Base-by-base conservation (phyloP, 2,888 invertebrate genomes). In the Branchipolynoe longqiensis region DNA sequence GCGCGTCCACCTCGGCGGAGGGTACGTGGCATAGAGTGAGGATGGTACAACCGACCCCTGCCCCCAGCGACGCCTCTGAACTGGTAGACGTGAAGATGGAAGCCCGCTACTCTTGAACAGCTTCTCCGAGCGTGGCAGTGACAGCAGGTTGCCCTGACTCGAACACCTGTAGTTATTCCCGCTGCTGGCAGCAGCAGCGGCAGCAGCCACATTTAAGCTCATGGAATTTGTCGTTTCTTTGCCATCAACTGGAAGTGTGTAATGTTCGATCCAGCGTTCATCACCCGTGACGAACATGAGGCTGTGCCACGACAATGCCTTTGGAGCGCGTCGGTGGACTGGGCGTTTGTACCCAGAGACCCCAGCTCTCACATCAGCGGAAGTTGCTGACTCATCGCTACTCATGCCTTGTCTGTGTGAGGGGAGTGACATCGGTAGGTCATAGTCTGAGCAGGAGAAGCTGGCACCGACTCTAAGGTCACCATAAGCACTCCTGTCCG, bases 11-110 rank as follows among this genome's bases (percentile, higher is more conserved):
- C 62, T 41, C 6, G 62, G 82, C 0, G 81, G 73, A n/a, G 85
- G 85, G 62, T 48, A 85, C n/a, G 85, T 85, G 28, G 82, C 83
- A 18, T 82, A 83, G 31, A 31, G 59, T 25, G 62, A 62, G 25
- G 1, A 18, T 0, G 41, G 28, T 4, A 48, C 48, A 18, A 48
- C 78, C 8, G 48, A 4, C 2, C 48, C 78, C 0, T 48, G 41
- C 0, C 78, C 48, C 78, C 78, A 78, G 25, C 78, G 41, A 25
- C 54, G 25, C 1, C 78, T 41, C 4, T 58, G 58, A 1, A 36
- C 14, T 0, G 18, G 36, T 0, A n/a, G 69, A 22, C 69, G 69
- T 6, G 69, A 69, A 0, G 69, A 69, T 0, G 69, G 69, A 14
- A 69, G n/a, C 22, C 69, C 69, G 69, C 69, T 69, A 18, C 36